Percentiles rank a stretch among this genome's conserved stretches.
phyloP scores from a whole-genome alignment of 2,797 vertebrate genomes.

The Eremophila alpestris region DNA sequence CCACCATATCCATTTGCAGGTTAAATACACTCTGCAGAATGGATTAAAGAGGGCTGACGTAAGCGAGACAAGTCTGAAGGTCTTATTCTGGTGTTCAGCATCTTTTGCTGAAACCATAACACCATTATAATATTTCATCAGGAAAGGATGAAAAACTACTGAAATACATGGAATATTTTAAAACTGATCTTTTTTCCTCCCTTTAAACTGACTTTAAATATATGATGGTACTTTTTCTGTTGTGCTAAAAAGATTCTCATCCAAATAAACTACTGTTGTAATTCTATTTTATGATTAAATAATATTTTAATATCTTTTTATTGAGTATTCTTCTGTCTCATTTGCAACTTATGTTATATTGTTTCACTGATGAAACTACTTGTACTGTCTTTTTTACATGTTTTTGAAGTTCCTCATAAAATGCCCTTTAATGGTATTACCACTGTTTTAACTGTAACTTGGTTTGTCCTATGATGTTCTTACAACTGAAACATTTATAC shows the following conservation, averaged over 20 bases:
- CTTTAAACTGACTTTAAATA: neutral
- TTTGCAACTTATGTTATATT: neutral
- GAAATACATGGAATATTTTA: neutral
- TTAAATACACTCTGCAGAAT: constrained; percentile 12
- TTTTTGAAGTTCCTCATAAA: neutral
- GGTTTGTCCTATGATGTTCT: neutral
- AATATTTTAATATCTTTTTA: neutral
- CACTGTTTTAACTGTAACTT: neutral
- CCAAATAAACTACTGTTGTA: neutral
- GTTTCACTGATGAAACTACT: neutral
- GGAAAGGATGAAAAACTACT: neutral
- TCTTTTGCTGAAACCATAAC: neutral
- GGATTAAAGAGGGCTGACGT: neutral
- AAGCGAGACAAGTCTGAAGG: neutral
- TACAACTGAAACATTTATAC: neutral
- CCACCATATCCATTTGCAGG: constrained; percentile 73
- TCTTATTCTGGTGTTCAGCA: neutral
- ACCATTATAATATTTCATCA: neutral
- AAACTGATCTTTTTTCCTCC: neutral
- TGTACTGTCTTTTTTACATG: neutral
- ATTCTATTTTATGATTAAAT: constrained; percentile 10
- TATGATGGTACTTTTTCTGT: neutral
- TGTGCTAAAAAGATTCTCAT: neutral
- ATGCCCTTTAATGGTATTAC: neutral
- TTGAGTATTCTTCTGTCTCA: neutral